Percentiles rank a stretch among this genome's conserved stretches.
Evolutionary conservation across 2,888 invertebrate species (phyloP).

Genomic region (Ctenicera cuprea): DNA sequence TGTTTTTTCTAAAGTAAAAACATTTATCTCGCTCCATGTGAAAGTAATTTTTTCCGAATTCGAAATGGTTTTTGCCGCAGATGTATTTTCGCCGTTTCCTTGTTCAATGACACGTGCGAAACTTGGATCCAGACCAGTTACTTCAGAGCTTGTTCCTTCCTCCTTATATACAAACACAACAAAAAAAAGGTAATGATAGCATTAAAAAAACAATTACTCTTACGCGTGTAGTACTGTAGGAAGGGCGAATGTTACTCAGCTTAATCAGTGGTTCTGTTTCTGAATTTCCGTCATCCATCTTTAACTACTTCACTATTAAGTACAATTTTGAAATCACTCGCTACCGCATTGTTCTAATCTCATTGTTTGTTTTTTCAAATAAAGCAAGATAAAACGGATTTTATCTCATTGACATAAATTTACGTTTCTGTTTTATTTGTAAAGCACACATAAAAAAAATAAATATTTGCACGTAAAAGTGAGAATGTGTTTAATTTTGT

Average conservation of each 20-base stretch:
- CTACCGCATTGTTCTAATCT: neutral
- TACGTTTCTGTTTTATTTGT: neutral
- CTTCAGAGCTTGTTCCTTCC: constrained; percentile 8
- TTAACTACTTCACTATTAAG: neutral
- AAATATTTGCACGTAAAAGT: neutral
- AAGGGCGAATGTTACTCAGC: neutral
- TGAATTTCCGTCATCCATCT: constrained; percentile 7
- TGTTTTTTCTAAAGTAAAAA: constrained; percentile 78
- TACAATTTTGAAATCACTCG: neutral
- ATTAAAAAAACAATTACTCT: neutral
- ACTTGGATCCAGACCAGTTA: neutral
- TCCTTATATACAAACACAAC: constrained; percentile 15
- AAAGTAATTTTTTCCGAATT: constrained; percentile 43
- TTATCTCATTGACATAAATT: constrained; percentile 14
- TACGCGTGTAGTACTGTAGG: constrained; percentile 14
- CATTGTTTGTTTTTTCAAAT: neutral
- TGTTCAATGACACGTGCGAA: neutral
- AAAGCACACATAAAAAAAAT: neutral
- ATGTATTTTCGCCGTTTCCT: constrained; percentile 19
- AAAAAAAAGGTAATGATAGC: neutral
- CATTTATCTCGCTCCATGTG: constrained; percentile 88
- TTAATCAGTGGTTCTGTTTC: constrained; percentile 32
- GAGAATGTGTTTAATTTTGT: neutral
- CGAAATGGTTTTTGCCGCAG: constrained; percentile 12
- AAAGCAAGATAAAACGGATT: neutral